Base-by-base conservation (phyloP, 2,113 vertebrate species). In the Ammospiza caudacuta region DNA sequence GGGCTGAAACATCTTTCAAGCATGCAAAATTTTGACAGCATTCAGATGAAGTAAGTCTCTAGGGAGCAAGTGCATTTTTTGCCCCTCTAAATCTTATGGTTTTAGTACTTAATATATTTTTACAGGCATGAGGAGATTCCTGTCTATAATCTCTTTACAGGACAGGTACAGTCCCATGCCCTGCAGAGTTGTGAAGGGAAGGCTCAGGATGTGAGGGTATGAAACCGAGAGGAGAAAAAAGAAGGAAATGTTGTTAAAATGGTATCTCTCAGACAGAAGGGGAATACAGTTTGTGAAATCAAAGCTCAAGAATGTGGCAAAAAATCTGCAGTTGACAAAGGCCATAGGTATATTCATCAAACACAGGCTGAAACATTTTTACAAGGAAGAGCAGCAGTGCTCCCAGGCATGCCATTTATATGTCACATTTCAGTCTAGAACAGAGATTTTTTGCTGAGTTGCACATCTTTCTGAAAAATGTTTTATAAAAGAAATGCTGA, bases 311-410 rank as follows among this genome's bases (percentile, higher is more conserved):
- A 91, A 94, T 63, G 91, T 76, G 86, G 64, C 74, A 92, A 91
- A 91, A 94, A 95, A 75, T 27, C 88, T 91, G 35, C 68, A 69
- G 67, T 67, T 95, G 94, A 95, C 96, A 95, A 94, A 95, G 95
- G 93, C 93, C 76, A 19, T 94, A 92, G 91, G 83, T 94, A 87
- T 91, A 93, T 93, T 95, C 93, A 95, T 92, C 87, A 92, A 94
- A 96, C 91, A 95, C 46, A 72, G 77, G 59, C 77, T 78, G 73
- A 91, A 96, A 92, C 73, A 62, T 89, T 91, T 92, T 94, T 93
- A 89, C 90, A 96, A 95, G 88, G 80, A 88, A 59, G 84, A 91
- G 88, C 59, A 96, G 70, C 57, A 84, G 47, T 3, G 89, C 92
- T 95, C 67, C 89, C 57, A 94, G 91, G 92, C 93, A 92, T 94